Evolutionary conservation across 2,888 invertebrate species (phyloP).

Genomic region (Macrosiphum euphorbiae): DNA sequence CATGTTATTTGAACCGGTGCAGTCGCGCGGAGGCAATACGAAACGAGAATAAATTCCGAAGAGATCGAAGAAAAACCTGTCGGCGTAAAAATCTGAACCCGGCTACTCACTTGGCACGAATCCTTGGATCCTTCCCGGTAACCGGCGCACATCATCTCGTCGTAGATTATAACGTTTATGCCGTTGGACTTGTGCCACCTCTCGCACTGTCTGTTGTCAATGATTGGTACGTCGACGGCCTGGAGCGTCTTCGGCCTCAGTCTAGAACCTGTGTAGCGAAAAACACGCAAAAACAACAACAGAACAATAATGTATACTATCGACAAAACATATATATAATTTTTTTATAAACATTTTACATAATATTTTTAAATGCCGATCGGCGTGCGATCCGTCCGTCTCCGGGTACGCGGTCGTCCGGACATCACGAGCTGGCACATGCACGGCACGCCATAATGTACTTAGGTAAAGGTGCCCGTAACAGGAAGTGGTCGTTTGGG

Average conservation of each 20-base stretch:
- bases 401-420: neutral
- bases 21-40: neutral
- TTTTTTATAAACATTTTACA: neutral
- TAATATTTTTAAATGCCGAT: neutral
- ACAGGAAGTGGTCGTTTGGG: too few relatives aligned
- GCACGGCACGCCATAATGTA: neutral
- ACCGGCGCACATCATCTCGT: constrained; percentile 95
- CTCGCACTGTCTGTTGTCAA: constrained; percentile 85
- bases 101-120: constrained; percentile 75
- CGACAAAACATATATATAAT: neutral
- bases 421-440: neutral
- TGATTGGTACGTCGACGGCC: constrained; percentile 92
- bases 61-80: neutral
- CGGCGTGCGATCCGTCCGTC: neutral
- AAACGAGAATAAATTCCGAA: neutral
- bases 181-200: constrained; percentile 81
- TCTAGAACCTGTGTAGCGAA: constrained; percentile 80
- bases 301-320: constrained; percentile 4
- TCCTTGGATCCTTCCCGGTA: constrained; percentile 90
- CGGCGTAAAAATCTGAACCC: neutral
- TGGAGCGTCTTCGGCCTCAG: constrained; percentile 90
- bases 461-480: neutral
- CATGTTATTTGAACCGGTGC: neutral
- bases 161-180: constrained; percentile 91
- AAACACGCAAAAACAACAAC: constrained; percentile 59